Percentiles rank a stretch among this genome's conserved stretches.
Evolutionary conservation across 2,797 vertebrate species (phyloP).

Genomic region (Amblyraja radiata): DNA sequence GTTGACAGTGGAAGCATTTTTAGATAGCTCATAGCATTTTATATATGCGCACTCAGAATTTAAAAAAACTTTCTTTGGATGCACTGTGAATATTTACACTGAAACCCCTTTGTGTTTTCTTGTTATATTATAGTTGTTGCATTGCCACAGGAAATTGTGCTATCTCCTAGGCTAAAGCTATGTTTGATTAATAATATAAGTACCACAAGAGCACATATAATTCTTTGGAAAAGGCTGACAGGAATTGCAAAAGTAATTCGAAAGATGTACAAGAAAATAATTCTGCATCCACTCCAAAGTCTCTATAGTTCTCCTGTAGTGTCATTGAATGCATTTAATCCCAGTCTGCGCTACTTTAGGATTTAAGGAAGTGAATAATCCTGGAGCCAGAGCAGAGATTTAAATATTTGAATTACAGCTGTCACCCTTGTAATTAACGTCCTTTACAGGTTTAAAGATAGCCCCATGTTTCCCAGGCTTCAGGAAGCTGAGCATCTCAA

Average conservation of each 20-base stretch:
- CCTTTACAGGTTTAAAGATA: too few species aligned
- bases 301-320: too few species aligned
- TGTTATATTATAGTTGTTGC: background rate
- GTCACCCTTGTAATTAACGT: too few species aligned
- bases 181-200: background rate
- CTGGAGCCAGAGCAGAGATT: too few species aligned
- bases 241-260: background rate
- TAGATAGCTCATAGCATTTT: background rate
- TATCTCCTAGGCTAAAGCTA: background rate
- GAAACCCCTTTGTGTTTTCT: background rate
- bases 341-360: too few species aligned
- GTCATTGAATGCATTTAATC: too few species aligned
- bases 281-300: background rate
- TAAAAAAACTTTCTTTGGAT: background rate
- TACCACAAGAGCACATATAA: background rate
- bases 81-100: background rate
- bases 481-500: too few species aligned
- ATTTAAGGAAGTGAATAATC: too few species aligned
- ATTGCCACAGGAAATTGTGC: background rate
- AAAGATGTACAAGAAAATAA: background rate
- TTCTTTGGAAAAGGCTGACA: background rate
- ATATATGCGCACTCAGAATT: background rate
- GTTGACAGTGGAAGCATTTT: background rate
- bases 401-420: too few species aligned
- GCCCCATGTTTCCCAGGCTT: too few species aligned